Evolutionary conservation across 2,113 vertebrate genomes (phyloP).

Genomic region (Paradisaea rubra): DNA sequence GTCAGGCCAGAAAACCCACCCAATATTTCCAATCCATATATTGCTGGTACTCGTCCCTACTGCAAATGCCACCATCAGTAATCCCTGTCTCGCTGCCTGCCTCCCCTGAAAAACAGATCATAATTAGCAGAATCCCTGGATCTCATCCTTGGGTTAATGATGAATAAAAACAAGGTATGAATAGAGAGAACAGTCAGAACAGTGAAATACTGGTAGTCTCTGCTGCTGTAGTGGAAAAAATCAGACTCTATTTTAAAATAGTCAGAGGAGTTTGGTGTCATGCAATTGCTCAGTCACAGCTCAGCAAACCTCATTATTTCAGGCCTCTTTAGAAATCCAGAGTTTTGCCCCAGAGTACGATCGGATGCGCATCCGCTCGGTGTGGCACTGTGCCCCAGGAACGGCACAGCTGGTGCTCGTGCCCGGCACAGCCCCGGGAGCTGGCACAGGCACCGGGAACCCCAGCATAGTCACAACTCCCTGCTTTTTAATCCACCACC

Average conservation of each 20-base stretch:
- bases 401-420: background rate
- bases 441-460: background rate
- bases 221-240: background rate
- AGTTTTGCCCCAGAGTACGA: background rate
- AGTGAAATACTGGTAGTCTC: background rate
- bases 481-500: background rate
- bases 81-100: background rate
- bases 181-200: background rate
- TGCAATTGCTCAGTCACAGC: background rate
- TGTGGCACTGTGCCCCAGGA: background rate
- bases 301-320: background rate
- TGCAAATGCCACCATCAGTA: background rate
- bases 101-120: background rate
- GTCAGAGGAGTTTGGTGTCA: background rate
- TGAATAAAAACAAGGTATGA: background rate
- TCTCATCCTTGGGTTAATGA: background rate
- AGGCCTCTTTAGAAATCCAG: background rate
- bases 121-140: background rate
- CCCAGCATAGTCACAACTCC: background rate
- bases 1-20: background rate
- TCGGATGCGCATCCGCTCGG: accelerated
- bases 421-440: background rate
- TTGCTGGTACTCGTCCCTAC: background rate
- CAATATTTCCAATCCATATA: background rate
- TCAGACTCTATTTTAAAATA: background rate